Base-by-base conservation (phyloP, 2,888 invertebrate genomes). In the Myopa tessellatipennis region DNA sequence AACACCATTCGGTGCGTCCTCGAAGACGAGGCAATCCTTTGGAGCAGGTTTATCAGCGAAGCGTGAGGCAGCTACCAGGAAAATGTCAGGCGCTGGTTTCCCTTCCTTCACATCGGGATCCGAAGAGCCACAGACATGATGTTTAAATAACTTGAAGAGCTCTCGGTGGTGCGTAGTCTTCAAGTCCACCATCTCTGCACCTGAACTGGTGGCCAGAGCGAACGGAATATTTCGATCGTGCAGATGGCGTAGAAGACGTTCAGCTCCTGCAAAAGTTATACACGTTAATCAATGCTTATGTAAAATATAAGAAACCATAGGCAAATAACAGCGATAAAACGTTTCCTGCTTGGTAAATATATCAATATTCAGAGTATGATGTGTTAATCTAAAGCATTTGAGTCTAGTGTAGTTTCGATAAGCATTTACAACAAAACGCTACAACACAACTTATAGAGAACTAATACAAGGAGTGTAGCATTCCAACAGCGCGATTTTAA, bases 1-100 rank as follows among this genome's bases (percentile, higher is more conserved):
- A 0, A 97, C 96, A 0, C 98, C 98, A 88, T 96, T 96, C 0
- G 95, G 95, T 0, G 98, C 95, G 89, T 98, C 98, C 90, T 98
- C 98, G 87, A 97, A 96, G 4, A 96, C 97, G 79, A 97, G 89
- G 85, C 95, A 95, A 12, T 86, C 80, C 10, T 83, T 90, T 8
- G 93, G 91, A 8, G 90, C 86, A 12, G 95, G 94, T 81, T 91
- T 90, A 80, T 93, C 93, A 0, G 91, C 88, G 87, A 97, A 97
- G 80, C 96, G 90, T 0, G 90, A 88, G 0, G 95, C 95, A 76
- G 94, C 93, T 0, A 96, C 92, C 18, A 95, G 87, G 86, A 96
- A 98, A 82, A 96, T 95, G 86, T 97, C 97, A 0, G 98, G 98
- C 76, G 93, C 92, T 0, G 98, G 98, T 90, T 98, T 98, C 2